Base-by-base conservation (phyloP, 1,140 invertebrate species). In the Plectus sambesii region DNA sequence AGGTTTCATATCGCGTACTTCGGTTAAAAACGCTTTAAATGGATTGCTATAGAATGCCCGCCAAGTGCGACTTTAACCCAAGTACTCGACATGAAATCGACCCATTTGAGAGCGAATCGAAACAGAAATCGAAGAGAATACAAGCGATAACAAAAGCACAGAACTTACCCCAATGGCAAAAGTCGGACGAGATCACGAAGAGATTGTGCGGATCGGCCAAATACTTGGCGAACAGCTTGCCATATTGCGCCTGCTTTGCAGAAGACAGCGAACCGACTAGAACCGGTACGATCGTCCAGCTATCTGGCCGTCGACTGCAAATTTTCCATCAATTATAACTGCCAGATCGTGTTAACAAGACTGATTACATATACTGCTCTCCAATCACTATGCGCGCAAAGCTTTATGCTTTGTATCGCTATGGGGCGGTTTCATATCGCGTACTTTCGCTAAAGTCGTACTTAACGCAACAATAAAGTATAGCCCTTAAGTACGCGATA, bases 171-270 rank as follows among this genome's bases (percentile, higher is more conserved):
- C 93, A 98, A 72, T 99, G 93, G 69, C 93, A 99, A 74, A 99
- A 99, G 72, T 99, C 93, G 0, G 92, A 97, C 5, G 93, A 98
- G 61, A 98, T 87, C 35, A 98, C 80, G 76, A 98, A 89, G 5
- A 80, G 59, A 62, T 76, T 78, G 64, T 82, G 79, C 3, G 89
- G 85, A 73, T 94, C 86, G 5, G 82, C 83, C 54, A 99, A 73
- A 72, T 97, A 98, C 24, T 79, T 78, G 9, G 87, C 81, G 56
- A 98, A 80, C 48, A 98, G 78, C 58, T 79, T 74, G 33, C 93
- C 93, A 72, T 96, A 85, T 37, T 76, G 77, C n/a, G 82, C 81
- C 75, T 97, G 89, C 63, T 82, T 83, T 29, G 92, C 85, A 2
- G 82, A 78, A 51, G 79, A 81, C n/a, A 98, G 71, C 0, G 88